Conservation (phyloP, 1,140 invertebrate species). For the Venturia canescens region DNA sequence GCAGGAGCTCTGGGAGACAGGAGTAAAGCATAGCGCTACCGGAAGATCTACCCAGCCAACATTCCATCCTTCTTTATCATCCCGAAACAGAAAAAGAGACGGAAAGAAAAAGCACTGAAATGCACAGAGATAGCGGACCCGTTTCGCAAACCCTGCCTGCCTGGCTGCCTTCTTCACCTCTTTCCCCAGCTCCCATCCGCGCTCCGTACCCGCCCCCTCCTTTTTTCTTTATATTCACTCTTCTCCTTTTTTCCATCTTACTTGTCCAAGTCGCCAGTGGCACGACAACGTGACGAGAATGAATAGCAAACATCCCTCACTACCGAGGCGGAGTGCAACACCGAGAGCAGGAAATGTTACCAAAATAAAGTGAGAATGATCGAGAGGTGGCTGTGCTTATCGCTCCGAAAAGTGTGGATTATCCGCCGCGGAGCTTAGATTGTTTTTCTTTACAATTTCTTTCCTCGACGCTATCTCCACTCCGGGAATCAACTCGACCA, state of each 20-base stretch:
- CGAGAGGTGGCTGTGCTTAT: conserved; percentile 1
- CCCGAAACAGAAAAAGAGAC: conserved; percentile 1
- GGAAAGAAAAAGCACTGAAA: conserved; percentile 58
- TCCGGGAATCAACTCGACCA: not conserved
- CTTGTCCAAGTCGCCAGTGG: conserved; percentile 44
- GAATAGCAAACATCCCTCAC: conserved; percentile 67
- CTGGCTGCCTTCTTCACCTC: not conserved
- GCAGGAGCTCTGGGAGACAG: conserved; percentile 49
- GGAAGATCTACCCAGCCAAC: conserved; percentile 31
- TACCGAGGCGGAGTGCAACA: conserved; percentile 41
- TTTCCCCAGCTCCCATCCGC: conserved; percentile 56
- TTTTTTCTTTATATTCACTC: conserved; percentile 51
- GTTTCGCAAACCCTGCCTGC: conserved; percentile 63
- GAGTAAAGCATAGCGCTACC: not conserved
- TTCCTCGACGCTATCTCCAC: not conserved
- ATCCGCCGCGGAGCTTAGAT: not conserved
- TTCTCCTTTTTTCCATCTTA: conserved; percentile 53
- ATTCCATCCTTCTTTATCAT: conserved; percentile 61
- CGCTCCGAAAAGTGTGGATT: conserved; percentile 21
- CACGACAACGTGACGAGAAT: conserved; percentile 72
- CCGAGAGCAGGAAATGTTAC: conserved; percentile 1
- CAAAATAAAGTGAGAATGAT: conserved; percentile 19
- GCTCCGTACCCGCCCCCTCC: not conserved
- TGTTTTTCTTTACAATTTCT: conserved; percentile 11
- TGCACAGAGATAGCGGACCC: conserved; percentile 69